Percentiles rank a stretch among this genome's conserved stretches.
phyloP scores from a whole-genome alignment of 1,140 invertebrate species.

The Drosophila lini region DNA sequence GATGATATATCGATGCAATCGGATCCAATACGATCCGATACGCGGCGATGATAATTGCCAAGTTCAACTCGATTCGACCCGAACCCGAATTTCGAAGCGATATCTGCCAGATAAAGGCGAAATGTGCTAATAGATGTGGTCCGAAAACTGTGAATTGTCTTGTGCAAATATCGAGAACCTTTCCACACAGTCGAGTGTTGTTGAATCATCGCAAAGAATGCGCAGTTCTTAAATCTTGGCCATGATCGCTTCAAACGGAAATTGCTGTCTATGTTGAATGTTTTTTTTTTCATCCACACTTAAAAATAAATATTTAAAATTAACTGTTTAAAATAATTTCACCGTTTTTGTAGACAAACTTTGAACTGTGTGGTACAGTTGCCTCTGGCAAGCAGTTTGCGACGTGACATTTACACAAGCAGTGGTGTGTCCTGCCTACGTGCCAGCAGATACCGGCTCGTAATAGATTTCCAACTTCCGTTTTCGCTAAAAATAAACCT shows the following conservation, averaged over 20 bases:
- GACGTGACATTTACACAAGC: neutral
- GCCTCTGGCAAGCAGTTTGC: conserved; percentile 19
- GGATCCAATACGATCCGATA: conserved; percentile 1
- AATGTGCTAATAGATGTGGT: conserved; percentile 50
- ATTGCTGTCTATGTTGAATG: conserved; percentile 3
- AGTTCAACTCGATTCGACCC: conserved; percentile 21
- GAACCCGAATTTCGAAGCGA: conserved; percentile 8
- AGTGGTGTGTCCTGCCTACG: conserved; percentile 2
- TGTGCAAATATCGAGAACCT: conserved; percentile 47
- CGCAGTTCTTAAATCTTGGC: conserved; percentile 27
- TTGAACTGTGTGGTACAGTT: conserved; percentile 1
- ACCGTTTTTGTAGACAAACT: too few relatives aligned
- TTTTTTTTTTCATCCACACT: too few relatives aligned
- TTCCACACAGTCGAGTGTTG: conserved; percentile 4
- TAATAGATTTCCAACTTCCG: conserved; percentile 30
- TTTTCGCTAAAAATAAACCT: conserved; percentile 39
- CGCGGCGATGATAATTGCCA: conserved; percentile 17
- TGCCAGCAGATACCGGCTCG: neutral
- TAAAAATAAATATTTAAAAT: too few relatives aligned
- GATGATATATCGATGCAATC: conserved; percentile 1
- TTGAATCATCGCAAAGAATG: conserved; percentile 41
- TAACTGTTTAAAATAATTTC: too few relatives aligned
- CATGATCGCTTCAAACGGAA: conserved; percentile 15
- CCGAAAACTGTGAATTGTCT: conserved; percentile 49
- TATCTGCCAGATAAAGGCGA: conserved; percentile 11